Evolutionary conservation across 2,888 invertebrate genomes (phyloP), one percentile per base, ranked within the genome.

Genomic region (Nomada goodeniana): DNA sequence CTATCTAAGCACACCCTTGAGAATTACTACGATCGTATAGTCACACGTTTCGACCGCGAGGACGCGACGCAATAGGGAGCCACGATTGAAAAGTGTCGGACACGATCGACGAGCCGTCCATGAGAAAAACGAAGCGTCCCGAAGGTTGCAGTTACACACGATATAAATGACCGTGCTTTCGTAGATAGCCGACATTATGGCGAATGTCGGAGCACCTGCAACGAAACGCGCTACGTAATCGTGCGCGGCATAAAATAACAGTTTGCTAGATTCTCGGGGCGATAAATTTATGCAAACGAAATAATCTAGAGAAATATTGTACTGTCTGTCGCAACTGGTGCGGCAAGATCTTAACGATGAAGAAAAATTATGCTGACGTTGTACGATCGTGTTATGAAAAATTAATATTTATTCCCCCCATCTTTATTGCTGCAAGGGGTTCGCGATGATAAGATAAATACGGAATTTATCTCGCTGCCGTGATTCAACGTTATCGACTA

Each of bases 21-120:
- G 82, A 88, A 88, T 86, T 83, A 82, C 80, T 61, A n/a, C 67
- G 70, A 73, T 75, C 55, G 53, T n/a, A 44, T 69, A 75, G 68
- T 86, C 79, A 59, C 76, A 50, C 72, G 61, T 73, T 73, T 55
- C 53, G 47, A 61, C 52, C 36, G 65, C 57, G 61, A 76, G 61
- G 63, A 52, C 42, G 72, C 57, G 36, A 57, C 72, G 72, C 68
- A 53, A 67, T 50, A 64, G 76, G 76, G 64, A 61, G 76, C 65
- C 47, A 26, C 60, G 64, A 50, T 55, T 73, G 76, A 68, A 72
- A 70, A 76, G 65, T 50, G 55, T 80, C 61, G 29, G 61, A 72
- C 61, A 63, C 44, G 80, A 65, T 71, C 55, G 59, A 65, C 65
- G 70, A 70, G 23, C 10, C 65, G 57, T 55, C 29, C 47, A 20